These are phyloP conservation scores for Chaenodraco wilsoni DNA, from an alignment of 2,797 vertebrate genomes.

Conservation along the genomic window DNA sequence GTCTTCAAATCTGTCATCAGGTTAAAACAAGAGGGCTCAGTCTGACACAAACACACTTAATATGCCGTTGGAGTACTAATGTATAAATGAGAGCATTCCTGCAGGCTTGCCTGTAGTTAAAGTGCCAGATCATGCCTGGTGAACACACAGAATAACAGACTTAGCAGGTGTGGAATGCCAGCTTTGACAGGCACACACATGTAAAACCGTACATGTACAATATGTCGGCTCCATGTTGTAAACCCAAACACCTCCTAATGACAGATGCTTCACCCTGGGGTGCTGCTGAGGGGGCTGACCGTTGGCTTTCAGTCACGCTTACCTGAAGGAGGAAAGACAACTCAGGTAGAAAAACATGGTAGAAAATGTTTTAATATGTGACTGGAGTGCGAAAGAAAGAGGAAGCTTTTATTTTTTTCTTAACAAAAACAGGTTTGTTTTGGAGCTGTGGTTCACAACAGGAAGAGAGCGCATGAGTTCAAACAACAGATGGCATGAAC, in stretches of 20 bases:
- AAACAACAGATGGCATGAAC: slow-evolving; percentile 52
- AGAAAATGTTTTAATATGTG: not conserved
- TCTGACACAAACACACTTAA: slow-evolving; percentile 11
- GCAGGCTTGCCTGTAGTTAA: slow-evolving; percentile 49
- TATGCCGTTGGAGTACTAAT: too few relatives aligned
- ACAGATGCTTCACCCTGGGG: slow-evolving; percentile 64
- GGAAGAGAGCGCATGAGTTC: slow-evolving; percentile 24
- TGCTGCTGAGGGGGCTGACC: slow-evolving; percentile 4
- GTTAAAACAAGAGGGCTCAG: slow-evolving; percentile 53
- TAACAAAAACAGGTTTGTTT: slow-evolving; percentile 9
- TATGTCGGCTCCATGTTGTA: slow-evolving; percentile 40
- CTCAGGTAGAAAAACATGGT: not conserved
- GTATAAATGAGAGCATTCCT: slow-evolving; percentile 43
- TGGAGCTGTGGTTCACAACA: not conserved
- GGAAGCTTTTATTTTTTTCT: not conserved
- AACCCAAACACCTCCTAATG: slow-evolving; percentile 67
- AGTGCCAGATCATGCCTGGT: slow-evolving; percentile 51
- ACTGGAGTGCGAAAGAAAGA: not conserved
- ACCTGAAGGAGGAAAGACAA: not conserved
- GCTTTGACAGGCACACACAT: slow-evolving; percentile 62
- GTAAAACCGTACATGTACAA: slow-evolving; percentile 35
- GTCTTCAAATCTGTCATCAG: slow-evolving; percentile 68
- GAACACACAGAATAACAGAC: slow-evolving; percentile 66
- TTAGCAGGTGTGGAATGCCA: slow-evolving; percentile 66
- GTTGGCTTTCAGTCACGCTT: slow-evolving; percentile 17